phyloP scores from a whole-genome alignment of 1,140 invertebrate species.

The Geopemphigus sp. region DNA sequence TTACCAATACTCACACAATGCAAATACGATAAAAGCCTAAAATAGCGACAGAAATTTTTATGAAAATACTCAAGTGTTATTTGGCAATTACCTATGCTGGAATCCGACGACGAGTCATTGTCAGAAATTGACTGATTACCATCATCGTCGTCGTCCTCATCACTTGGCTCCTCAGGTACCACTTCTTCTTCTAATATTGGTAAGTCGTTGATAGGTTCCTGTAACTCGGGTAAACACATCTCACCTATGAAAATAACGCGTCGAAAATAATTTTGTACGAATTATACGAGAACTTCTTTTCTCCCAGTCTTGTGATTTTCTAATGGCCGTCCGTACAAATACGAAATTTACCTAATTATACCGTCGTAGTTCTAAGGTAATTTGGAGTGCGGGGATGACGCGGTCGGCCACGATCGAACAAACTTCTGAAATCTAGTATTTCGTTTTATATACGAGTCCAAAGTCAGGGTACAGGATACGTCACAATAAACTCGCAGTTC shows the following conservation, averaged over 20 bases:
- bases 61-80: too few relatives aligned
- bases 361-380: neutral
- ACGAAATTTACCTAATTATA: neutral
- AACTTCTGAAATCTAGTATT: too few relatives aligned
- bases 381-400: too few relatives aligned
- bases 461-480: too few relatives aligned
- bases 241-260: slow-evolving; percentile 1
- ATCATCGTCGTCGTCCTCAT: neutral
- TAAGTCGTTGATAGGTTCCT: slow-evolving; percentile 7
- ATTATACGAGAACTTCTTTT: neutral
- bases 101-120: slow-evolving; percentile 25
- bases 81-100: slow-evolving; percentile 22
- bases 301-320: neutral
- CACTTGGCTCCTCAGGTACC: neutral
- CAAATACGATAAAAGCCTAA: too few relatives aligned
- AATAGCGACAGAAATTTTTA: too few relatives aligned
- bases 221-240: slow-evolving; percentile 30
- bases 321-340: neutral
- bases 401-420: too few relatives aligned
- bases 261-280: neutral
- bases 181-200: slow-evolving; percentile 18
- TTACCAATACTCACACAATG: too few relatives aligned
- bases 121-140: neutral
- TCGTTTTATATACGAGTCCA: too few relatives aligned
- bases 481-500: neutral